Evolutionary conservation across 2,113 vertebrate species (phyloP).

Genomic region (Lophochroa leadbeateri): DNA sequence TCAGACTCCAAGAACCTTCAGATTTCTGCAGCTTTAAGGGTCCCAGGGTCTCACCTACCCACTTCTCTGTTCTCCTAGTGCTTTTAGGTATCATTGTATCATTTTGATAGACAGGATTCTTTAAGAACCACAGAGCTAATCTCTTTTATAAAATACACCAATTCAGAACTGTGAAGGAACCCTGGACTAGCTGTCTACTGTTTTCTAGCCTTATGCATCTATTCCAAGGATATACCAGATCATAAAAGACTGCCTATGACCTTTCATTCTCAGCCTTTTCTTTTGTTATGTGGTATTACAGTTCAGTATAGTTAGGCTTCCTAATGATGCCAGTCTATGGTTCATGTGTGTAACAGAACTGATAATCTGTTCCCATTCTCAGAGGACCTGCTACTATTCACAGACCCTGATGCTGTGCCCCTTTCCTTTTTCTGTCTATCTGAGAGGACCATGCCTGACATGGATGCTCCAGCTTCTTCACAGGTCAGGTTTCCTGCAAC

Average conservation of each 20-base stretch:
- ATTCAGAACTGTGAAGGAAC: not conserved
- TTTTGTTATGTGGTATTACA: not conserved
- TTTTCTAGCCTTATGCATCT: not conserved
- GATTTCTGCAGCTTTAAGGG: not conserved
- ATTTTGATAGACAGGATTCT: not conserved
- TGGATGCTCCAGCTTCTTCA: not conserved
- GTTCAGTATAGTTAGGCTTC: not conserved
- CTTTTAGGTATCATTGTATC: not conserved
- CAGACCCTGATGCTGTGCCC: rapidly evolving
- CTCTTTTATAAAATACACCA: not conserved
- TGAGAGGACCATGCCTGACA: not conserved
- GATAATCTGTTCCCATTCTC: not conserved
- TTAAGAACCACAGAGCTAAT: not conserved
- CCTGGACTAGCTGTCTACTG: rapidly evolving
- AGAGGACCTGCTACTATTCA: not conserved
- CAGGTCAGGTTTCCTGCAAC: not conserved
- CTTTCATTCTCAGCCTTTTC: not conserved
- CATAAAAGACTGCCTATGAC: not conserved
- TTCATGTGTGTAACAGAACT: not conserved
- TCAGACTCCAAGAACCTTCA: not conserved
- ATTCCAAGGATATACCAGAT: not conserved
- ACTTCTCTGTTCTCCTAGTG: not conserved
- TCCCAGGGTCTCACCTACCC: rapidly evolving
- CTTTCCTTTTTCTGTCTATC: not conserved
- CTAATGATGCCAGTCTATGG: not conserved